These are phyloP conservation scores for Acanthococcus lagerstroemiae DNA, from an alignment of 2,888 invertebrate species.

Conservation along the genomic window DNA sequence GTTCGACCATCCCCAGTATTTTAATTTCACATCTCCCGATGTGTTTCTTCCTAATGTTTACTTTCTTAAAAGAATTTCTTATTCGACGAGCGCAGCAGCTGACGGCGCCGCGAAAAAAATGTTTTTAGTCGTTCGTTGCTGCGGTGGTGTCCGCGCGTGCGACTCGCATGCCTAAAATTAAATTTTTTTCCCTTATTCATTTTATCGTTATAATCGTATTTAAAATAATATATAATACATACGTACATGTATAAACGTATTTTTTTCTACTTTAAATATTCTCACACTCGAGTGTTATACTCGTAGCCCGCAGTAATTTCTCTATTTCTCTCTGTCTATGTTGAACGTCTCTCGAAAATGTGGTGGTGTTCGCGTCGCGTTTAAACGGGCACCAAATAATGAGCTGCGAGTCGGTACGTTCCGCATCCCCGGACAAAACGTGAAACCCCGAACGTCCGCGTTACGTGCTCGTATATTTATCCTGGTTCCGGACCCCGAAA, in stretches of 20 bases:
- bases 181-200: background rate
- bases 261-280: too few relatives aligned
- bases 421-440: background rate
- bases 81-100: background rate
- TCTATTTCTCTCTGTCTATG: background rate
- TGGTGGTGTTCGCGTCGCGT: background rate
- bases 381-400: background rate
- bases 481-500: background rate
- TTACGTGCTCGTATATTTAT: background rate
- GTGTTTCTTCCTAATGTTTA: constrained; percentile 5
- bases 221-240: too few relatives aligned
- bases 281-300: too few relatives aligned
- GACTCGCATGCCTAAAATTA: background rate
- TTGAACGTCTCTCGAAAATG: background rate
- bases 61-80: constrained; percentile 24
- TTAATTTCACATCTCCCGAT: constrained; percentile 20
- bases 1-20: constrained; percentile 6
- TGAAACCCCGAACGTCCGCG: constrained; percentile 2
- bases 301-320: too few relatives aligned
- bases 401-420: background rate
- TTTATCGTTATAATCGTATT: background rate
- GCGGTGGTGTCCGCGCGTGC: constrained; percentile 13
- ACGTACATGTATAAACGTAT: too few relatives aligned
- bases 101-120: background rate
- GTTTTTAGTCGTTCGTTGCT: constrained; percentile 8